These are phyloP conservation scores for Pseudomyrmex pallidus DNA, from an alignment of 1,140 invertebrate genomes.

Conservation along the genomic window DNA sequence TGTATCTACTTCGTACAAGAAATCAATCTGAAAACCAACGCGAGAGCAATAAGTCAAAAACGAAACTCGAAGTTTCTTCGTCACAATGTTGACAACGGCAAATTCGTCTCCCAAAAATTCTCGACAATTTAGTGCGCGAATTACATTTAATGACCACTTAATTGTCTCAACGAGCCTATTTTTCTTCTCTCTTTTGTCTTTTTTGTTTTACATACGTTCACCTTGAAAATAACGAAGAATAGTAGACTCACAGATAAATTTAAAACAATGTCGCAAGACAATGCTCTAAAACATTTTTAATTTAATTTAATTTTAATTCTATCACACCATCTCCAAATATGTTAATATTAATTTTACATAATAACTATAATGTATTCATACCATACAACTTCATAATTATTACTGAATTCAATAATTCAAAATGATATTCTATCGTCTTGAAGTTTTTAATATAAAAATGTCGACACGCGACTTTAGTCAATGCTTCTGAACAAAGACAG, in stretches of 20 bases:
- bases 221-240: slow-evolving; percentile 19
- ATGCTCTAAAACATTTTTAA: background rate
- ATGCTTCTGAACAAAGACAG: slow-evolving; percentile 46
- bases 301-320: background rate
- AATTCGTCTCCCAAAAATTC: slow-evolving; percentile 59
- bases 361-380: too few relatives aligned
- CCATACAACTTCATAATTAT: too few relatives aligned
- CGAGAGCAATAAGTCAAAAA: too few relatives aligned
- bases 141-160: slow-evolving; percentile 64
- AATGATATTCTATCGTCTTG: too few relatives aligned
- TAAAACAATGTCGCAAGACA: background rate
- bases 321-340: too few relatives aligned
- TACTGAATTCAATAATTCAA: too few relatives aligned
- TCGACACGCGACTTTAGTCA: slow-evolving; percentile 7
- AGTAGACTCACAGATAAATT: background rate
- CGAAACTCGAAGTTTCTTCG: too few relatives aligned
- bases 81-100: background rate
- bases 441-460: slow-evolving; percentile 19
- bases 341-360: too few relatives aligned
- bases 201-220: slow-evolving; percentile 29
- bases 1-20: too few relatives aligned
- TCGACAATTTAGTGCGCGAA: slow-evolving; percentile 67
- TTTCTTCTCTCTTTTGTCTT: slow-evolving; percentile 9
- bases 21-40: too few relatives aligned
- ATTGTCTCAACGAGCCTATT: slow-evolving; percentile 68